Percentiles rank a stretch among this genome's conserved stretches.
These are phyloP conservation scores for Lapara coniferarum DNA, from an alignment of 2,888 invertebrate species.

Conservation along the genomic window DNA sequence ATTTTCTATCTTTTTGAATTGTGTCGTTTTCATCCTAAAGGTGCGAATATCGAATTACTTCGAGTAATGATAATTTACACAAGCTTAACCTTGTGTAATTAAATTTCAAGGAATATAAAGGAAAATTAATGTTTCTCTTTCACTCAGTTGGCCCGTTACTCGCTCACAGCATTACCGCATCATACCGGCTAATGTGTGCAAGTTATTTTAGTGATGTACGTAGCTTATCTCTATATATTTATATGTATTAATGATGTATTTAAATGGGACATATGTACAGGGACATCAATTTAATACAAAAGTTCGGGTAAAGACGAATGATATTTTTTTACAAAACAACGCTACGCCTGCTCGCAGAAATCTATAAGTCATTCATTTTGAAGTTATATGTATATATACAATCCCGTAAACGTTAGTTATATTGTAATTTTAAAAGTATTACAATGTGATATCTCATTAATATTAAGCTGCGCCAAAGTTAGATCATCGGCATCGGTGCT, in stretches of 20 bases:
- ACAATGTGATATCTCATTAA: too few species aligned
- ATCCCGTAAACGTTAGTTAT: background rate
- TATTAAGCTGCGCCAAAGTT: too few species aligned
- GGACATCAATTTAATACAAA: conserved; percentile 34
- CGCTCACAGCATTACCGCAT: background rate
- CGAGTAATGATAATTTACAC: too few species aligned
- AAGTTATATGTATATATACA: conserved; percentile 1
- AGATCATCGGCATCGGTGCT: too few species aligned
- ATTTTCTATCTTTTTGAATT: too few species aligned
- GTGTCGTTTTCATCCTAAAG: too few species aligned
- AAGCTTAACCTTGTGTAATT: background rate
- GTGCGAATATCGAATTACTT: too few species aligned
- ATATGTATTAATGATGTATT: conserved; percentile 13
- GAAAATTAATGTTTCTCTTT: background rate
- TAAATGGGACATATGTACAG: conserved; percentile 37
- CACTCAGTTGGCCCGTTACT: background rate
- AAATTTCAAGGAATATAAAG: background rate
- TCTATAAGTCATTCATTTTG: background rate
- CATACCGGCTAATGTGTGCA: conserved; percentile 19
- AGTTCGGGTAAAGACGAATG: conserved; percentile 13
- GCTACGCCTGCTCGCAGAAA: conserved; percentile 3
- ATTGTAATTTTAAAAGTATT: background rate
- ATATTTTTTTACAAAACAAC: conserved; percentile 14
- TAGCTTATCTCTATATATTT: conserved; percentile 18
- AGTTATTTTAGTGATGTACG: conserved; percentile 6